These are phyloP conservation scores for Cardiocondyla obscurior DNA, from an alignment of 1,140 invertebrate species.

Conservation along the genomic window DNA sequence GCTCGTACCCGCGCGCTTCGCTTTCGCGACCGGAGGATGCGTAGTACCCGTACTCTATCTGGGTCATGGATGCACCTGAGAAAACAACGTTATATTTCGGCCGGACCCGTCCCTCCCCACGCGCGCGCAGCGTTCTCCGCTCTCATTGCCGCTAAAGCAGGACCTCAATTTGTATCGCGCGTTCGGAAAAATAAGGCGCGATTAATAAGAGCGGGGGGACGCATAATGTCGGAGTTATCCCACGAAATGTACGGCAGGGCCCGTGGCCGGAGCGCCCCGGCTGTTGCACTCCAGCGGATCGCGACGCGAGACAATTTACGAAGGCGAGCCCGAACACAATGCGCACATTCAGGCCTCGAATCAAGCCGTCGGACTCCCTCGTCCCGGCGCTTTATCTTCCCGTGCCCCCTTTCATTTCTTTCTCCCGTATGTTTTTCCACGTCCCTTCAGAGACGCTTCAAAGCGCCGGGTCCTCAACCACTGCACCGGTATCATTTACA, in stretches of 20 bases:
- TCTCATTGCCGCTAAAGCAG: constrained; percentile 18
- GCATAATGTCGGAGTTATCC: background rate
- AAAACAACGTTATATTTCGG: constrained; percentile 61
- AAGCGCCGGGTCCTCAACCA: background rate
- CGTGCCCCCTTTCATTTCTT: constrained; percentile 1
- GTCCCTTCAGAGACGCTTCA: background rate
- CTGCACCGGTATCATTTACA: constrained; percentile 9
- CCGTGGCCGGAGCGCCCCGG: background rate
- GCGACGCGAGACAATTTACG: constrained; percentile 2
- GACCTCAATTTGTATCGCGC: constrained; percentile 41
- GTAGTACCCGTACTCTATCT: constrained; percentile 53
- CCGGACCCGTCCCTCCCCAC: background rate
- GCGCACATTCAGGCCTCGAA: background rate
- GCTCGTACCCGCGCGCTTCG: constrained; percentile 9
- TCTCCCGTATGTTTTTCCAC: constrained; percentile 21
- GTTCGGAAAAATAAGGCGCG: constrained; percentile 30
- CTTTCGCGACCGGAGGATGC: constrained; percentile 62
- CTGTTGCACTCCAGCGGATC: background rate
- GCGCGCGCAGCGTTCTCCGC: background rate
- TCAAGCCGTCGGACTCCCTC: background rate
- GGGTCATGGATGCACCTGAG: constrained; percentile 64
- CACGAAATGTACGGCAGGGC: background rate
- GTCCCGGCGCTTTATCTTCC: background rate
- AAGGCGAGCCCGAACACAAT: constrained; percentile 2
- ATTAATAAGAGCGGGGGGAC: background rate